phyloP scores from a whole-genome alignment of 2,888 invertebrate species.

The Tetheella fluctuosa region DNA sequence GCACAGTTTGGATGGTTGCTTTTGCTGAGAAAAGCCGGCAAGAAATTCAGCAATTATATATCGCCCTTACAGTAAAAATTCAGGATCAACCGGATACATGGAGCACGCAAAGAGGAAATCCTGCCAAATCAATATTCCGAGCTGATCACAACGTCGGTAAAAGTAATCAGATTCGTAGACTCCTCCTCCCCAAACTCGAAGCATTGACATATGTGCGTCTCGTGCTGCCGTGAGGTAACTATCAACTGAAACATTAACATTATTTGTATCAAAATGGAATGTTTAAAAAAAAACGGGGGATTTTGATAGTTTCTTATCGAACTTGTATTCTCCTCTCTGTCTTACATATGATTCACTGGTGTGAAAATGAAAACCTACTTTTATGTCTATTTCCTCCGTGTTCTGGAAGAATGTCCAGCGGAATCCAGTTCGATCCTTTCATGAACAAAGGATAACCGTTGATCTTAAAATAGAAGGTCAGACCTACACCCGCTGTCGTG shows the following conservation, averaged over 20 bases:
- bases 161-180: conserved; percentile 96
- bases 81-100: conserved; percentile 92
- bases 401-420: conserved; percentile 93
- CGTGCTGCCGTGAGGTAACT: conserved; percentile 87
- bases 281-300: background rate
- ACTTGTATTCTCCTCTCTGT: background rate
- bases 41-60: too few relatives aligned
- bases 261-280: background rate
- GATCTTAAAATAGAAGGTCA: conserved; percentile 93
- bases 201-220: conserved; percentile 94
- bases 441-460: conserved; percentile 95
- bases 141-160: conserved; percentile 93
- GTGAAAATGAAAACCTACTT: conserved; percentile 43
- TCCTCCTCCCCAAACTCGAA: conserved; percentile 99
- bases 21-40: too few relatives aligned
- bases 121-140: conserved; percentile 98
- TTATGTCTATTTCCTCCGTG: conserved; percentile 79
- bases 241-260: conserved; percentile 68
- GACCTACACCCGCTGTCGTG: conserved; percentile 79
- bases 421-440: conserved; percentile 98
- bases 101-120: conserved; percentile 98
- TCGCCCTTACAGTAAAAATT: conserved; percentile 86
- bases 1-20: too few relatives aligned
- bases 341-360: background rate
- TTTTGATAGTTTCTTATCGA: background rate